Conservation (phyloP, 2,888 invertebrate species). For the Seira sanloemensis region DNA sequence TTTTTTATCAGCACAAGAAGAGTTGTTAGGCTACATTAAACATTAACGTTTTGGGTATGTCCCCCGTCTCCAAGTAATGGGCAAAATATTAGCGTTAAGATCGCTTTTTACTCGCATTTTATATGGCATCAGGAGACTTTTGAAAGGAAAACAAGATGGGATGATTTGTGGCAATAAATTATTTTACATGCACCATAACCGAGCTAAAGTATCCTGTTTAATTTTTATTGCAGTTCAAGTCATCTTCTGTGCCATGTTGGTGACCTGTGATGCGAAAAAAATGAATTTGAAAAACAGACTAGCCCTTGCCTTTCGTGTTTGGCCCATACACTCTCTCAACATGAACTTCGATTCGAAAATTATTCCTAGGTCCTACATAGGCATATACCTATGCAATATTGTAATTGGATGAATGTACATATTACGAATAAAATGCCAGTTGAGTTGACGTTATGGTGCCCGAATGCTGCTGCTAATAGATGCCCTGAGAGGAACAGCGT, state of each 20-base stretch:
- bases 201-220: slow-evolving; percentile 51
- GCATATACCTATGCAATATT: background rate
- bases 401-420: background rate
- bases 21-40: background rate
- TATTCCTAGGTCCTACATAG: too few species aligned
- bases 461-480: background rate
- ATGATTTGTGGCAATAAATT: slow-evolving; percentile 61
- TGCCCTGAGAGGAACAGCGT: background rate
- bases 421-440: background rate
- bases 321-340: background rate
- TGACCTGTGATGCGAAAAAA: slow-evolving; percentile 27
- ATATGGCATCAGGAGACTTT: background rate
- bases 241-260: slow-evolving; percentile 13
- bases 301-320: background rate
- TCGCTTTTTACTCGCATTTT: background rate
- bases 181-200: slow-evolving; percentile 45
- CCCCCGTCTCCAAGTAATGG: background rate
- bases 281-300: slow-evolving; percentile 30
- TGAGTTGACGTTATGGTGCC: background rate
- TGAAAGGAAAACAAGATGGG: slow-evolving; percentile 45
- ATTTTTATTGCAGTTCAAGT: slow-evolving; percentile 49
- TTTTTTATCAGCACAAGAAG: slow-evolving; percentile 30
- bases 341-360: too few species aligned
- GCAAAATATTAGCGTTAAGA: background rate
- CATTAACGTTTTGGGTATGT: background rate